These are phyloP conservation scores for Phenganax stokvisi DNA, from an alignment of 92 coral and sea anemone species.

Conservation along the genomic window DNA sequence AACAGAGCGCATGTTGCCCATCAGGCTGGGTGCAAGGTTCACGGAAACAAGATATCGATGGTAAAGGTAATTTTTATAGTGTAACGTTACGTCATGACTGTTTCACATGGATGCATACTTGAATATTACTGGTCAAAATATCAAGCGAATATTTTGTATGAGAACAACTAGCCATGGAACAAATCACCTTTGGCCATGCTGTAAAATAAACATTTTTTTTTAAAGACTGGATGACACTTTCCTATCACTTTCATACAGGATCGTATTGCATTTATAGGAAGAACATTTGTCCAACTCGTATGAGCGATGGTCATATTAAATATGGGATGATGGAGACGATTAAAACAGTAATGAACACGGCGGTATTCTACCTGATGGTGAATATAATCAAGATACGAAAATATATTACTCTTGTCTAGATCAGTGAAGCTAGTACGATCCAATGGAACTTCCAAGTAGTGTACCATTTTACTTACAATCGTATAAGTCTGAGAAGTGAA, in stretches of 20 bases:
- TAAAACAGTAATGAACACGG: slow-evolving; percentile 44
- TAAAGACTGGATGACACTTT: background rate
- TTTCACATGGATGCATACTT: slow-evolving; percentile 40
- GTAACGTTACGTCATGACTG: slow-evolving; percentile 8
- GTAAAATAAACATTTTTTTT: slow-evolving; percentile 15
- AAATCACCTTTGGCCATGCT: slow-evolving; percentile 31
- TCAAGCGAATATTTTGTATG: slow-evolving; percentile 50
- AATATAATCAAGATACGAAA: slow-evolving; percentile 43
- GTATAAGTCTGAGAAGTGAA: slow-evolving; percentile 49
- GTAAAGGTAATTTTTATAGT: background rate
- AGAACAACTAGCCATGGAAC: slow-evolving; percentile 15
- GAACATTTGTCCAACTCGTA: slow-evolving; percentile 51
- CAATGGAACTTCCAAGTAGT: slow-evolving; percentile 52
- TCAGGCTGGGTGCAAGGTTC: slow-evolving; percentile 48
- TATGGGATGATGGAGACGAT: slow-evolving; percentile 62
- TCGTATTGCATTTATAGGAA: slow-evolving; percentile 66
- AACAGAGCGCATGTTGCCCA: slow-evolving; percentile 49
- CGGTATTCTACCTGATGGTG: slow-evolving; percentile 60
- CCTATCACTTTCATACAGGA: slow-evolving; percentile 40
- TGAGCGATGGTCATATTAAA: slow-evolving; percentile 46
- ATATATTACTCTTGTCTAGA: slow-evolving; percentile 59
- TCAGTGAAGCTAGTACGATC: slow-evolving; percentile 44
- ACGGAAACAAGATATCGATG: slow-evolving; percentile 49
- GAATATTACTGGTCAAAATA: background rate
- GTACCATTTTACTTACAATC: slow-evolving; percentile 60